A percentile compares a stretch with the other conserved stretches of the same genome.
Conservation (phyloP, 2,797 vertebrate genomes). For the Crenuchus spilurus region DNA sequence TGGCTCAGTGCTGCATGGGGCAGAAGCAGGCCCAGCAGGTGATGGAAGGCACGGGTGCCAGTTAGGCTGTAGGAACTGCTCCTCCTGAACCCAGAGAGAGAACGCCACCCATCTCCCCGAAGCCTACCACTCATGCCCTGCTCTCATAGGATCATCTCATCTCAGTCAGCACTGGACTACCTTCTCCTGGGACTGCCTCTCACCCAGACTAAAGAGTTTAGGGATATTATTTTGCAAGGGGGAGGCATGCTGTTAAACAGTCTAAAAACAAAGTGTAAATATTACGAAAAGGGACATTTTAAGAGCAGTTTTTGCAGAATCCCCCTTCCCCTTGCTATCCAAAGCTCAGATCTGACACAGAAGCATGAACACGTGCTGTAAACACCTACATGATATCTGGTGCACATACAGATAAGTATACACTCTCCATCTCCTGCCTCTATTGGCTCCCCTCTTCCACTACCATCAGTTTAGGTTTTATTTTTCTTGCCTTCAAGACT, state of each 20-base stretch:
- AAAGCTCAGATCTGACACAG: constrained; percentile 64
- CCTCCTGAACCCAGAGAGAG: constrained; percentile 66
- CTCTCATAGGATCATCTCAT: constrained; percentile 61
- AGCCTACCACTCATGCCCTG: constrained; percentile 61
- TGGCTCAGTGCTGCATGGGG: constrained; percentile 99
- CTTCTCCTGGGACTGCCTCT: constrained; percentile 67
- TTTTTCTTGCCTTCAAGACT: constrained; percentile 62
- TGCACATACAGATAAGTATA: constrained; percentile 50
- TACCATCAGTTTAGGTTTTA: background rate
- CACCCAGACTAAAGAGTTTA: constrained; percentile 59
- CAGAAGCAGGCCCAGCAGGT: constrained; percentile 99
- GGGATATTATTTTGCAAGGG: constrained; percentile 65
- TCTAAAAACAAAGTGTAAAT: constrained; percentile 93
- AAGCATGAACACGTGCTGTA: constrained; percentile 62
- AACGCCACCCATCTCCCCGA: constrained; percentile 64
- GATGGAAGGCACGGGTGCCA: constrained; percentile 98
- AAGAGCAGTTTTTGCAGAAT: constrained; percentile 39
- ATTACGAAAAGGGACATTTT: constrained; percentile 80
- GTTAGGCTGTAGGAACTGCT: constrained; percentile 77
- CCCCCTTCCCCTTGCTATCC: constrained; percentile 26
- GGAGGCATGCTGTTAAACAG: constrained; percentile 94
- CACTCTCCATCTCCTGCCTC: constrained; percentile 65
- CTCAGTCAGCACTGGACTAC: constrained; percentile 76
- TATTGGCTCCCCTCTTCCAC: constrained; percentile 63
- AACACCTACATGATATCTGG: constrained; percentile 15